Evolutionary conservation across 2,113 vertebrate genomes (phyloP).

Genomic region (Chitala chitala): DNA sequence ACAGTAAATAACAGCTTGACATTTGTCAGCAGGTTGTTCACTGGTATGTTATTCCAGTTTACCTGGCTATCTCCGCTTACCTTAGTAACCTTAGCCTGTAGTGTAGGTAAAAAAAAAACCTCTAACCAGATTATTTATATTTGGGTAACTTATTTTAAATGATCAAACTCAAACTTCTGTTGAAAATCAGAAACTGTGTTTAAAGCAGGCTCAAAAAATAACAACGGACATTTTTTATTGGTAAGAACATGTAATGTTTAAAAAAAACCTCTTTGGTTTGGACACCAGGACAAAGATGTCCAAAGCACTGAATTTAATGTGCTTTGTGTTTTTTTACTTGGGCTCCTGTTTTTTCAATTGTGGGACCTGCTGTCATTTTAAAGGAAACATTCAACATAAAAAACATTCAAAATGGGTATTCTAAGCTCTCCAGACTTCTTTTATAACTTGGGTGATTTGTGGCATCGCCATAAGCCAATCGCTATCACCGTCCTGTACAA

Average conservation of each 20-base stretch:
- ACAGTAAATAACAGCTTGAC: too few species aligned
- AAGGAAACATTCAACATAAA: conserved; percentile 41
- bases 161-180: too few species aligned
- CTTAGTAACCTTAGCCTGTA: too few species aligned
- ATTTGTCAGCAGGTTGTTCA: too few species aligned
- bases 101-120: too few species aligned
- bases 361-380: conserved; percentile 33
- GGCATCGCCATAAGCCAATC: conserved; percentile 36
- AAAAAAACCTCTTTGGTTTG: conserved; percentile 31
- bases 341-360: conserved; percentile 53
- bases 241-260: conserved; percentile 24
- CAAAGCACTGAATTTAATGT: conserved; percentile 38
- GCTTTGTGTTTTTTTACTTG: conserved; percentile 35
- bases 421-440: conserved; percentile 37
- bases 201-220: neutral
- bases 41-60: too few species aligned
- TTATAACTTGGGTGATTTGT: conserved; percentile 39
- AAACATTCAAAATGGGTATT: conserved; percentile 33
- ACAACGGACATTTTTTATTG: conserved; percentile 29
- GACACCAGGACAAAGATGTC: conserved; percentile 10
- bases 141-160: too few species aligned
- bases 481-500: conserved; percentile 35
- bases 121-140: too few species aligned
- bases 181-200: too few species aligned
- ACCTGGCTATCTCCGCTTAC: too few species aligned